Evolutionary conservation across 2,113 vertebrate genomes (phyloP), one percentile per base, ranked within the genome.

Genomic region (Vulpes lagopus): DNA sequence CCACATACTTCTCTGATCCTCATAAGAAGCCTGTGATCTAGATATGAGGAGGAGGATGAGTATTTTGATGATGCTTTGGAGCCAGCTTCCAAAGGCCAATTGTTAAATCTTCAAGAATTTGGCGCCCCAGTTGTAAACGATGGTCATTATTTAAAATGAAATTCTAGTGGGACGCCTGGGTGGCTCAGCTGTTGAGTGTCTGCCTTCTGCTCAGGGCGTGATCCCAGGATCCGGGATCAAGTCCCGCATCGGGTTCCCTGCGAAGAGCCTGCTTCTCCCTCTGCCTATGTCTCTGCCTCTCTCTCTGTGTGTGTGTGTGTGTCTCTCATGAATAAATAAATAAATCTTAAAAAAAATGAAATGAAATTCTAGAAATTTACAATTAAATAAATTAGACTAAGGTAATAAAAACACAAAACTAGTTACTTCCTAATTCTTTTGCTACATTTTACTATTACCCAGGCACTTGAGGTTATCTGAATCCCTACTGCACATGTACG

Each of bases 131-230:
- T 85, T 88, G 6, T 59, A 69, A 93, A 88, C 17, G 4, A 65
- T 51, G 76, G n/a, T 95, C 32, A 60, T 94, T 80, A 86, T 60
- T 92, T 55, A n/a, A 59, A 94, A 91, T 79, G 12, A 62, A 81
- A 73, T 64, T 49, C 76, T 65, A 55, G 64, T 43, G 43, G 43
- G 43, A 43, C 43, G 43, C 43, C 43, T 43, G 43, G 43, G 43
- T 43, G 43, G 43, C 43, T 43, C 43, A 43, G 43, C 43, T 1
- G 7, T 43, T 43, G 43, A 43, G 43, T 43, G 43, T 43, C 43
- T 43, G 43, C 43, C 43, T 43, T 43, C 43, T 3, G 43, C 43
- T 43, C 43, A 43, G 43, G 43, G 43, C 6, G 43, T 7, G 43
- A 43, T 43, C 43, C 43, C 43, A 43, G 43, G 43, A 43, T 43